phyloP scores from a whole-genome alignment of 2,797 vertebrate genomes.

The Protonibea diacanthus region DNA sequence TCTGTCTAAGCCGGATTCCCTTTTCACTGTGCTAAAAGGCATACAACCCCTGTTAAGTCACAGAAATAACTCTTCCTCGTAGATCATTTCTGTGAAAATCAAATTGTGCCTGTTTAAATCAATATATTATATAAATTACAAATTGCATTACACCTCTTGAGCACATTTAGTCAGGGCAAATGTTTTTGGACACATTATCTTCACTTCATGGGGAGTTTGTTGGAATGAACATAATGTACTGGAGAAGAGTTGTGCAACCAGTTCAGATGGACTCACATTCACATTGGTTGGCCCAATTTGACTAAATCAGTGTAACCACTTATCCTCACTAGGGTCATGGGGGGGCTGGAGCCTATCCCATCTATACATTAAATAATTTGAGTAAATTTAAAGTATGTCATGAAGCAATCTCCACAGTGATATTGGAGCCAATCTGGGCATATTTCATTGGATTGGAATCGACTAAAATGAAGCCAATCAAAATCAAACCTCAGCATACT shows the following conservation, averaged over 20 bases:
- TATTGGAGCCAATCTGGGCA: rapidly evolving
- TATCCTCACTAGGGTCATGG: too few relatives aligned
- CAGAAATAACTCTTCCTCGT: not conserved
- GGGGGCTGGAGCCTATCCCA: too few relatives aligned
- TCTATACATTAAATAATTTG: too few relatives aligned
- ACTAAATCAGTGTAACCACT: not conserved
- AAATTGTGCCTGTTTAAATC: not conserved
- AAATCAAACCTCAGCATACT: not conserved
- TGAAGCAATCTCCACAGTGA: not conserved
- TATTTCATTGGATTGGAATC: not conserved
- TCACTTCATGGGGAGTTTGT: not conserved
- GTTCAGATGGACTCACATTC: not conserved
- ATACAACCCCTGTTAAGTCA: not conserved
- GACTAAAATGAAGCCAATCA: not conserved
- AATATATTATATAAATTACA: not conserved
- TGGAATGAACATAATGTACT: not conserved
- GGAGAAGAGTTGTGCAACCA: not conserved
- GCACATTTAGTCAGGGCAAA: not conserved
- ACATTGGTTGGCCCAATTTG: not conserved
- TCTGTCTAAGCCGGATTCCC: conserved; percentile 14
- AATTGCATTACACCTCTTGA: not conserved
- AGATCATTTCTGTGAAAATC: not conserved
- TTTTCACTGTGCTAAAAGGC: conserved; percentile 26
- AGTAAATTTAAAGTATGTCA: too few relatives aligned
- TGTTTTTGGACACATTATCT: not conserved